Evolutionary conservation across 2,888 invertebrate species (phyloP).

Genomic region (Kryphioiulus occultus): DNA sequence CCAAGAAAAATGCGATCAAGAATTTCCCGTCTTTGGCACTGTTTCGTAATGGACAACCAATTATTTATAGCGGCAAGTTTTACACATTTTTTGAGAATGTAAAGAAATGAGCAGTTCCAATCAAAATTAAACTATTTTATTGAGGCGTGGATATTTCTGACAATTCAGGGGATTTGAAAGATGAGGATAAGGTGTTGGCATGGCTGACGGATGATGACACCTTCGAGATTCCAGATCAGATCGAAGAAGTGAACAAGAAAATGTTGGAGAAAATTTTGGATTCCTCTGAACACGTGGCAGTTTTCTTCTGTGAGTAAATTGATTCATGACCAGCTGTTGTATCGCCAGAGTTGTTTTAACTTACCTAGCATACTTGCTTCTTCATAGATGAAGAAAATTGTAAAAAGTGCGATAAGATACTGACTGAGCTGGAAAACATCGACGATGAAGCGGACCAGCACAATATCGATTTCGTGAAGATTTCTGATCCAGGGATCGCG

Average conservation of each 20-base stretch:
- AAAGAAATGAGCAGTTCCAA: neutral
- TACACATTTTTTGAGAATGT: neutral
- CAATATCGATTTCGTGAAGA: slow-evolving; percentile 89
- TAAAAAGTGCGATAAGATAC: slow-evolving; percentile 85
- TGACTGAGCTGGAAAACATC: slow-evolving; percentile 88
- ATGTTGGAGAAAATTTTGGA: slow-evolving; percentile 90
- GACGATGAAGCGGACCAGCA: slow-evolving; percentile 93
- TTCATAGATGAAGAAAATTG: slow-evolving; percentile 83
- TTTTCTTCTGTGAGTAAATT: slow-evolving; percentile 84
- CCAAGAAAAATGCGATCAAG: slow-evolving; percentile 83
- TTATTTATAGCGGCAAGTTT: slow-evolving; percentile 71
- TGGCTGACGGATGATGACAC: slow-evolving; percentile 93
- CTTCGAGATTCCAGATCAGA: slow-evolving; percentile 87
- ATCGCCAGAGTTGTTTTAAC: too few relatives aligned
- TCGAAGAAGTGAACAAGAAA: slow-evolving; percentile 88
- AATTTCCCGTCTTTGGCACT: slow-evolving; percentile 84
- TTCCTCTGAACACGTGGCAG: slow-evolving; percentile 87
- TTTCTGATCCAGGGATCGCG: slow-evolving; percentile 85
- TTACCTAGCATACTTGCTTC: neutral
- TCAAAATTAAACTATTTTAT: neutral
- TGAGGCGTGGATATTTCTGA: neutral
- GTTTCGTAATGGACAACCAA: slow-evolving; percentile 89
- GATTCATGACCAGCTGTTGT: too few relatives aligned
- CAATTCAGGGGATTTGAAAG: slow-evolving; percentile 77
- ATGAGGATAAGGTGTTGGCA: slow-evolving; percentile 88